Evolutionary conservation across 2,797 vertebrate species (phyloP).

Genomic region (Enteromius mattozi): DNA sequence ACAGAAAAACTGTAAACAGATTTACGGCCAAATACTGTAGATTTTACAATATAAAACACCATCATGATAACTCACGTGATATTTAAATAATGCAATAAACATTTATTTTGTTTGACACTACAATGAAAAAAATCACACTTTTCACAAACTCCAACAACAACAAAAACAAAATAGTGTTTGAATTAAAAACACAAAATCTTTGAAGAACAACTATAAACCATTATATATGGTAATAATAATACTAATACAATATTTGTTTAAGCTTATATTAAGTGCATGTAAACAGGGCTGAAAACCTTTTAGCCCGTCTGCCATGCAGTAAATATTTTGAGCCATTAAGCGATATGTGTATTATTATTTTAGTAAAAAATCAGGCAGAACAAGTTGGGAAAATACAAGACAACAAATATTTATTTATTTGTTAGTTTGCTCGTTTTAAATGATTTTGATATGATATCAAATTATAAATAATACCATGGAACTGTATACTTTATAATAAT

Average conservation of each 20-base stretch:
- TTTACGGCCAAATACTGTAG: too few species aligned
- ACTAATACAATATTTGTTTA: not conserved
- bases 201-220: not conserved
- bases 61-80: too few species aligned
- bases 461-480: not conserved
- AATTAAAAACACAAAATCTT: not conserved
- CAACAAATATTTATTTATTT: not conserved
- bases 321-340: too few species aligned
- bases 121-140: not conserved
- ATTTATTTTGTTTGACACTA: not conserved
- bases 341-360: not conserved
- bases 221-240: not conserved
- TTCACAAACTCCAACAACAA: not conserved
- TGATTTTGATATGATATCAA: not conserved
- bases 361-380: not conserved
- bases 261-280: not conserved
- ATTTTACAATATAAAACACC: too few species aligned
- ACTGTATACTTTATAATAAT: not conserved
- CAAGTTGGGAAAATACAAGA: not conserved
- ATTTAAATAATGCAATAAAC: too few species aligned
- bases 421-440: too few species aligned
- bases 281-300: too few species aligned
- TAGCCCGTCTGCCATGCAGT: too few species aligned
- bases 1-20: too few species aligned
- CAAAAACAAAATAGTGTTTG: not conserved